phyloP scores from a whole-genome alignment of 1,140 invertebrate species.

The Calliphora vicina region DNA sequence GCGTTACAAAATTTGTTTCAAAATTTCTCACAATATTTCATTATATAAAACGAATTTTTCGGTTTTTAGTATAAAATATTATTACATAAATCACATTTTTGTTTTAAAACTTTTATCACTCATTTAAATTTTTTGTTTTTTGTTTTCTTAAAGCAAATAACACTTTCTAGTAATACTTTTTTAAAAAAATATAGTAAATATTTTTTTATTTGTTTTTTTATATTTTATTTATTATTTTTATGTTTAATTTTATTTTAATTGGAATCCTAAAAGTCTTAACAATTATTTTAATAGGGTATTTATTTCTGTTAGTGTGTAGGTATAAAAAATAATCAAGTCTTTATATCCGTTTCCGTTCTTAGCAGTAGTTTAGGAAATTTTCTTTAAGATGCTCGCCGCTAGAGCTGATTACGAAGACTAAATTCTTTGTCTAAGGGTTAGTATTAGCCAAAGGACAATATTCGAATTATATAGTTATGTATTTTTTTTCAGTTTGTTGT shows the following conservation, averaged over 20 bases:
- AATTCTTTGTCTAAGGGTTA: slow-evolving; percentile 30
- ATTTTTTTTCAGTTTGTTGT: not conserved
- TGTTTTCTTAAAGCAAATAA: not conserved
- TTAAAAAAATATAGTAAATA: not conserved
- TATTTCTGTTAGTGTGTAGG: not conserved
- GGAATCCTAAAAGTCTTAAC: no score
- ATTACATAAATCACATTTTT: not conserved
- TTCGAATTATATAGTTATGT: slow-evolving; percentile 10
- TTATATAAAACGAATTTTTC: not conserved
- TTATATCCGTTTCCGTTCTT: slow-evolving; percentile 2
- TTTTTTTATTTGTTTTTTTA: not conserved
- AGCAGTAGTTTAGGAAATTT: not conserved
- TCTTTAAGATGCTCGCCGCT: slow-evolving; percentile 30
- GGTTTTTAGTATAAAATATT: not conserved
- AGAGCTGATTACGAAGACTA: slow-evolving; percentile 32
- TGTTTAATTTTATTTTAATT: slow-evolving; percentile 5
- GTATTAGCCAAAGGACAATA: slow-evolving; percentile 29
- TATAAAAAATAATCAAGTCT: slow-evolving; percentile 7
- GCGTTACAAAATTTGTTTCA: not conserved
- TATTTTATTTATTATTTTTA: not conserved
- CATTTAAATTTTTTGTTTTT: not conserved
- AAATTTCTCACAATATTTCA: not conserved
- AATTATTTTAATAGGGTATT: no score
- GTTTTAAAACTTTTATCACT: not conserved
- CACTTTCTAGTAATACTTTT: not conserved